Base-by-base conservation (phyloP, 2,888 invertebrate species). In the Phalera bucephala region DNA sequence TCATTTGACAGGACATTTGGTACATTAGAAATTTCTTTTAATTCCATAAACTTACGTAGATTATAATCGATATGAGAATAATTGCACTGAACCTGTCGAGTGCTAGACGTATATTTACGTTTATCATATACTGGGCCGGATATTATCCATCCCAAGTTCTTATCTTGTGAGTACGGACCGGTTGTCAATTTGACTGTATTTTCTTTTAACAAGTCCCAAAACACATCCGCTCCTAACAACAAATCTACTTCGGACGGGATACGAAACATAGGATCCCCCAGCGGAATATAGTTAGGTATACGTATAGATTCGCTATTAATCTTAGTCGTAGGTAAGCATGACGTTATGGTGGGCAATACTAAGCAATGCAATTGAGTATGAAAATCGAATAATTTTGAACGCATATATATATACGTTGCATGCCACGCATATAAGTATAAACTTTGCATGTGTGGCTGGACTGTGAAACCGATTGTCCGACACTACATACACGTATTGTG, bases 381-480 rank as follows among this genome's bases (percentile, higher is more conserved):
- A 9, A 21, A 30, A 8, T 34, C 12, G 11, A 10, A 19, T 2
- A 29, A n/a, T 8, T 35, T 37, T 8, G 31, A 37, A 28, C 31
- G 31, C n/a, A 37, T 28, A 3, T n/a, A n/a, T n/a, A n/a, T n/a
- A n/a, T n/a, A n/a, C n/a, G n/a, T n/a, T n/a, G n/a, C n/a, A n/a
- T n/a, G n/a, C n/a, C n/a, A n/a, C n/a, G n/a, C n/a, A n/a, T n/a
- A n/a, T n/a, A n/a, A n/a, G n/a, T n/a, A n/a, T 28, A 31, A n/a
- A 28, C 3, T 7, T 32, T 28, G 7, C 36, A 32, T 15, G 22
- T 22, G 14, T 37, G 22, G 26, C 20, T 31, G 19, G 30, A 11
- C 11, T 39, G 31, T 28, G 28, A 31, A n/a, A 44, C 28, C 3
- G 9, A 14, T 21, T 37, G 21, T 22, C 35, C 38, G 10, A 43